These are phyloP conservation scores for Ennomos quercinarius DNA, from an alignment of 2,888 invertebrate genomes.

Conservation along the genomic window DNA sequence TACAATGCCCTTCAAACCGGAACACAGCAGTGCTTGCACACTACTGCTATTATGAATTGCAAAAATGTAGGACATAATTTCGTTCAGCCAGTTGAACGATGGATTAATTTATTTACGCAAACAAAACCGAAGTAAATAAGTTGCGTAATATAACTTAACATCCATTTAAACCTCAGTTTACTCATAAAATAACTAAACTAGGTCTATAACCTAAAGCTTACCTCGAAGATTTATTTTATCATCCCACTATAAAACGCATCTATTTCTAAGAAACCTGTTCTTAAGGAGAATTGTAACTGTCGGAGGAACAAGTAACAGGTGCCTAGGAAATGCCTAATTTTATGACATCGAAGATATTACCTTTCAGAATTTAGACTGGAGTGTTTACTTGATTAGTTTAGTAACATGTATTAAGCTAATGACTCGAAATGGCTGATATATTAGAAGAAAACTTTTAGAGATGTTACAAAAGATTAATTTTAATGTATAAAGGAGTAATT, in stretches of 20 bases:
- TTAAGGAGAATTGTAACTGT: conserved; percentile 27
- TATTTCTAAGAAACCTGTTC: conserved; percentile 19
- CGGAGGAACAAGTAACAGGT: conserved; percentile 38
- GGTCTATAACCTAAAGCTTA: conserved; percentile 8
- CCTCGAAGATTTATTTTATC: conserved; percentile 11
- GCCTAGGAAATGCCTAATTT: conserved; percentile 53
- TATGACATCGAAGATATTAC: conserved; percentile 33
- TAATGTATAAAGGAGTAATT: too few relatives aligned
- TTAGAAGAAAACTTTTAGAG: neutral
- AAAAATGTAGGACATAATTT: too few relatives aligned
- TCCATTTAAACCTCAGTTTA: too few relatives aligned
- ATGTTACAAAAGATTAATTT: too few relatives aligned
- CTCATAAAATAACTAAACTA: conserved; percentile 5
- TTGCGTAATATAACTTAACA: too few relatives aligned
- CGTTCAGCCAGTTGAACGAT: too few relatives aligned
- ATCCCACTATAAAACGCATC: conserved; percentile 4
- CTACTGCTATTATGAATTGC: too few relatives aligned
- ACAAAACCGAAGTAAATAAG: too few relatives aligned
- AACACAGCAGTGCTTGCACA: too few relatives aligned
- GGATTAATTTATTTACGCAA: too few relatives aligned
- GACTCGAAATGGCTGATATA: neutral
- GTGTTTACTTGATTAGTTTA: neutral
- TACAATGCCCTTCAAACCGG: too few relatives aligned
- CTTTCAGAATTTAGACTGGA: neutral
- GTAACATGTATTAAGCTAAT: too few relatives aligned